Conservation (phyloP, 1,140 invertebrate species). For the Nymphalis io region DNA sequence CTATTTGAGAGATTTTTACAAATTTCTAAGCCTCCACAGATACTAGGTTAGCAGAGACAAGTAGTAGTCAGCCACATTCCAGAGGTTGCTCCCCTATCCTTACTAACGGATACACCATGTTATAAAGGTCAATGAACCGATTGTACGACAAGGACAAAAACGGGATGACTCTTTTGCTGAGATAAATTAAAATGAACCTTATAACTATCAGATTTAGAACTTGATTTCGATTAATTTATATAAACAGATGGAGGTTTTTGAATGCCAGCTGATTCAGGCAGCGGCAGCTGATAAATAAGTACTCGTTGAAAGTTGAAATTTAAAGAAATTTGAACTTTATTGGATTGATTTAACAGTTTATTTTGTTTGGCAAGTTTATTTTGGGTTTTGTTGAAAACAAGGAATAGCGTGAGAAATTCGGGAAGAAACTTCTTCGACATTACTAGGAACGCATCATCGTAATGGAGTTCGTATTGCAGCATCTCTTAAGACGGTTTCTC, state of each 20-base stretch:
- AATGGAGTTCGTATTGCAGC: slow-evolving; percentile 19
- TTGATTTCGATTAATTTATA: slow-evolving; percentile 21
- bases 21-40: slow-evolving; percentile 55
- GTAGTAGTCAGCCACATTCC: slow-evolving; percentile 61
- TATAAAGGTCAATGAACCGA: slow-evolving; percentile 58
- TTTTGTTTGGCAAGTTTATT: slow-evolving; percentile 32
- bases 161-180: slow-evolving; percentile 52
- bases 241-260: slow-evolving; percentile 24
- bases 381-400: slow-evolving; percentile 56
- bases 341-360: slow-evolving; percentile 18
- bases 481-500: slow-evolving; percentile 14
- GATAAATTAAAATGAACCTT: slow-evolving; percentile 18
- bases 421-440: slow-evolving; percentile 74
- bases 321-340: slow-evolving; percentile 41
- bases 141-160: slow-evolving; percentile 46
- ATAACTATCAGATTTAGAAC: slow-evolving; percentile 24
- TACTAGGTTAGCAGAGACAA: slow-evolving; percentile 58
- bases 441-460: slow-evolving; percentile 62
- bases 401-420: slow-evolving; percentile 78
- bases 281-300: slow-evolving; percentile 29
- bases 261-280: slow-evolving; percentile 53
- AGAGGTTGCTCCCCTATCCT: slow-evolving; percentile 46
- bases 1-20: background rate
- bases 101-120: slow-evolving; percentile 48
- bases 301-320: background rate